A percentile compares a stretch with the other conserved stretches of the same genome.
These are phyloP conservation scores for Drosophila sechellia DNA, from an alignment of 1,140 invertebrate genomes.

Conservation along the genomic window DNA sequence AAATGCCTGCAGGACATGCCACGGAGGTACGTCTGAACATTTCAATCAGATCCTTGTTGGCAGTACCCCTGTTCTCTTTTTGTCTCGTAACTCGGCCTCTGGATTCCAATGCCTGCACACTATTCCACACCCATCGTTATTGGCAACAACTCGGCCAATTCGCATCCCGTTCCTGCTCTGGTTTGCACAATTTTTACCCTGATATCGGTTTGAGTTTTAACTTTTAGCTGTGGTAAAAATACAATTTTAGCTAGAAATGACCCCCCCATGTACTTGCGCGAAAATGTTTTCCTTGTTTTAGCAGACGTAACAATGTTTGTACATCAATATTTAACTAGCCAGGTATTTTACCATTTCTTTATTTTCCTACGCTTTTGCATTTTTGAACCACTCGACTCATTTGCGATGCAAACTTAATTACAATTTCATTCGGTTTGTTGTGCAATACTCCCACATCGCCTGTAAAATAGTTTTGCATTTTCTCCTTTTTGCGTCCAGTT, in stretches of 20 bases:
- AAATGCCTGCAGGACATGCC: slow-evolving; percentile 46
- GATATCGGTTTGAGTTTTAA: slow-evolving; percentile 62
- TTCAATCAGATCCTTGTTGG: slow-evolving; percentile 64
- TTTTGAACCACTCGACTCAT: slow-evolving; percentile 68
- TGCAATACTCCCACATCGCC: slow-evolving; percentile 32
- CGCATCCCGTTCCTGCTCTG: slow-evolving; percentile 1
- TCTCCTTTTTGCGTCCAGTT: slow-evolving; percentile 8
- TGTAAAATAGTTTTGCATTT: slow-evolving; percentile 44
- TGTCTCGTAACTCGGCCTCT: slow-evolving; percentile 16
- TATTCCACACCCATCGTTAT: slow-evolving; percentile 15
- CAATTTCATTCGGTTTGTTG: slow-evolving; percentile 66
- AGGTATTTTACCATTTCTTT: slow-evolving; percentile 22
- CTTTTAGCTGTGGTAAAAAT: slow-evolving; percentile 50
- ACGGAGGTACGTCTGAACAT: slow-evolving; percentile 40
- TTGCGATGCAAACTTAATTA: slow-evolving; percentile 79
- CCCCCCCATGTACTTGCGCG: not conserved
- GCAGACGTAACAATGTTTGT: slow-evolving; percentile 19
- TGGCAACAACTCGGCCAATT: slow-evolving; percentile 30
- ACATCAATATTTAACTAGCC: slow-evolving; percentile 37
- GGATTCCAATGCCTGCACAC: slow-evolving; percentile 49
- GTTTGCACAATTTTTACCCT: not conserved
- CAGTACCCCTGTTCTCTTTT: slow-evolving; percentile 8
- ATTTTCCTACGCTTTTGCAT: slow-evolving; percentile 13
- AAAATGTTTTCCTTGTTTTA: slow-evolving; percentile 33
- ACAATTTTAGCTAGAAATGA: slow-evolving; percentile 10